Evolutionary conservation across 2,888 invertebrate species (phyloP), one percentile per base, ranked within the genome.

Genomic region (Muscina levida): DNA sequence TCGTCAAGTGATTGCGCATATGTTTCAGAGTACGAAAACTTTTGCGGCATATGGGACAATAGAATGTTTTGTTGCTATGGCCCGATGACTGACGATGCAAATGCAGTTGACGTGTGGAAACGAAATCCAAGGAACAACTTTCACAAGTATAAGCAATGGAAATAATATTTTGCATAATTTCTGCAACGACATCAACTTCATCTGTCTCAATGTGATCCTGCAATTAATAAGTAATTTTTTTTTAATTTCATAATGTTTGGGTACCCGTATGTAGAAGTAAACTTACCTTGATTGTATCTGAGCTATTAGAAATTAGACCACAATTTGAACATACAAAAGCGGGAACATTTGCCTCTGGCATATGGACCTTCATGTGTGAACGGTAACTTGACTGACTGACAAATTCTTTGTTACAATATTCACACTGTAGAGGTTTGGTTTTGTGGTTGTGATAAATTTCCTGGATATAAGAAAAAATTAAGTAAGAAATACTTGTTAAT

Each of bases 51-150:
- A 80, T 37, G 11, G 67, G 82, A 65, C 88, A 88, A 73, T 73
- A 66, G 51, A 82, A 89, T 2, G 83, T 1, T 0, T 86, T 85
- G 72, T 87, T 83, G n/a, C 76, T 79, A 48, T 88, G 88, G 2
- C 78, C 72, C 0, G 87, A 85, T 10, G 84, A 81, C 4, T 84
- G 76, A 0, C 90, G 87, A 85, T 90, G 90, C 0, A 78, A 46
- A 2, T 85, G 83, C 37, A 90, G 79, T 62, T 86, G 84, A 0
- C 81, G 67, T 5, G 85, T 84, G 11, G 82, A 79, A 51, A 85
- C 86, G 68, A 84, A 90, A 72, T 89, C 87, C 1, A 84, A 31
- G 1, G 88, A 87, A 73, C 90, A 90, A 76, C 85, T 88, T 82
- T 90, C 89, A 73, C 90, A 90, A 0, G 86, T 79, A 66, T 85